Evolutionary conservation across 2,113 vertebrate genomes (phyloP).

Genomic region (Etheostoma spectabile): DNA sequence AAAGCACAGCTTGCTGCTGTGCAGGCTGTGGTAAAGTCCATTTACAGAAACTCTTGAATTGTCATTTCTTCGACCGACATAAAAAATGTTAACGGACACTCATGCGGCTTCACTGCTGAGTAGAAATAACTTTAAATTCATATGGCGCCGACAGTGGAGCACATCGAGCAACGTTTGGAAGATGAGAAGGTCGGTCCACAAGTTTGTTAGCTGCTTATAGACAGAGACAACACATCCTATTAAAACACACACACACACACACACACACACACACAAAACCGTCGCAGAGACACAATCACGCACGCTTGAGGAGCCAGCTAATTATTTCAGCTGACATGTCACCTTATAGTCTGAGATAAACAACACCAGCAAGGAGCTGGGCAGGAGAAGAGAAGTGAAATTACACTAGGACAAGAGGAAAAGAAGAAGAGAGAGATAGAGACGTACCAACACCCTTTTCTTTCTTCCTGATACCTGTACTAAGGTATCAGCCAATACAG

Average conservation of each 20-base stretch:
- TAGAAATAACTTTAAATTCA: neutral
- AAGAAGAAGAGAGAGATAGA: neutral
- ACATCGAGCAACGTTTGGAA: neutral
- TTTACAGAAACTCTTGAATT: neutral
- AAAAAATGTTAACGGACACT: neutral
- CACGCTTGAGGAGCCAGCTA: neutral
- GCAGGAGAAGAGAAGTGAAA: neutral
- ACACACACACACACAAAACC: neutral
- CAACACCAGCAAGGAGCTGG: neutral
- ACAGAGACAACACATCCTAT: neutral
- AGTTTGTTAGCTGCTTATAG: neutral
- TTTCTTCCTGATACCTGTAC: too few species aligned
- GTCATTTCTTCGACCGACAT: neutral
- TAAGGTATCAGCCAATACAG: too few species aligned
- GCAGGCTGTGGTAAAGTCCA: neutral
- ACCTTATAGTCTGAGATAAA: constrained; percentile 1
- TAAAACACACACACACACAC: neutral
- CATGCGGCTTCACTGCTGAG: neutral
- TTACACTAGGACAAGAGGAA: neutral
- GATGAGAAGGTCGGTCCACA: neutral
- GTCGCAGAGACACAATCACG: neutral
- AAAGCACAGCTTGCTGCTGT: neutral
- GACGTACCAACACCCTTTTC: too few species aligned
- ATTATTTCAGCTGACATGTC: constrained; percentile 24
- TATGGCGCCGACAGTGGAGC: neutral